Base-by-base conservation (phyloP, 2,113 vertebrate genomes). In the Melanostigma gelatinosum region DNA sequence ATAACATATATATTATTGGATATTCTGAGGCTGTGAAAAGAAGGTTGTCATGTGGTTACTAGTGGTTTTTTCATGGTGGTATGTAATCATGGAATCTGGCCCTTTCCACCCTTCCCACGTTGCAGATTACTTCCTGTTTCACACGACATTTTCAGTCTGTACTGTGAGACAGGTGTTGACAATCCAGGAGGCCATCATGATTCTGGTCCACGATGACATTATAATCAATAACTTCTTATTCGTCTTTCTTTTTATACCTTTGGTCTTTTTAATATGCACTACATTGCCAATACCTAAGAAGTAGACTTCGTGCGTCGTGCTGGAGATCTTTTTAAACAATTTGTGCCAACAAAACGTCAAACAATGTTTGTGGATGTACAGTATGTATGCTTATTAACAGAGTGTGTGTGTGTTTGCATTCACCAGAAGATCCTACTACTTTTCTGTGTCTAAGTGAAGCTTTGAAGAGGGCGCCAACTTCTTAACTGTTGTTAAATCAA, bases 221-320 rank as follows among this genome's bases (percentile, higher is more conserved):
- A 9, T 61, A 62, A 60, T 79, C 61, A 24, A 15, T 38, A 27
- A 55, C n/a, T 22, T 60, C 46, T 46, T 38, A 34, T 68, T 6
- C 15, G n/a, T 65, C 63, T 32, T 66, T 75, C 15, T 73, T 64
- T 66, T 79, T n/a, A n/a, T 38, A 74, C 20, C 38, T 48, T 48
- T 50, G 6, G 13, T 72, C 12, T 72, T 85, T 90, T 85, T 32
- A 87, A 86, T 75, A 79, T 90, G 84, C 88, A 91, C 86, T 92
- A 90, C 92, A 88, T 93, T 87, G 69, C 79, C 77, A 82, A 71
- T 81, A 79, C 73, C 63, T 77, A 75, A 81, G 70, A 82, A 50
- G 63, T 42, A 38, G 52, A 66, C 40, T 69, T 72, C 27, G 50
- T 62, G 16, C 32, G 22, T 84, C 75, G 61, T 6, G 40, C 40